Conservation (phyloP, 2,797 vertebrate species). For the Ispidina lecontei region DNA sequence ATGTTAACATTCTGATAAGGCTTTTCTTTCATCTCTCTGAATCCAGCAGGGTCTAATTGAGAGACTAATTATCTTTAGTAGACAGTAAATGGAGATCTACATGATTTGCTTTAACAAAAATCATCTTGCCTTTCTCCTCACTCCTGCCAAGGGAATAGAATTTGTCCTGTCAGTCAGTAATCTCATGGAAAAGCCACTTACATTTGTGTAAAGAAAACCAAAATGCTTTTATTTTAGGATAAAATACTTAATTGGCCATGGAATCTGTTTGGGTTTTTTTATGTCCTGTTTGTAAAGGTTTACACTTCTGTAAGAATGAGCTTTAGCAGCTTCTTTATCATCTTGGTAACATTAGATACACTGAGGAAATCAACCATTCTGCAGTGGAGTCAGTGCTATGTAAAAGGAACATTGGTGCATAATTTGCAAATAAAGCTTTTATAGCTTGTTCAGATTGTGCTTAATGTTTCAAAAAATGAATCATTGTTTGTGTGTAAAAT, state of each 20-base stretch:
- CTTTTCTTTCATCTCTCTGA: not conserved
- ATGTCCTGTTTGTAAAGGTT: not conserved
- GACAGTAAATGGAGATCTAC: not conserved
- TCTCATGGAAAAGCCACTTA: not conserved
- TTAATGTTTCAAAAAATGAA: slow-evolving; percentile 29
- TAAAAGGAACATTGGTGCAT: not conserved
- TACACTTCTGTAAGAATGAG: not conserved
- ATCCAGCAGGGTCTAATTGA: not conserved
- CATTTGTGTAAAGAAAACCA: not conserved
- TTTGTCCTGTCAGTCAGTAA: not conserved
- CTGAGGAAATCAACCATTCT: not conserved
- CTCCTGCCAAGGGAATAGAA: not conserved
- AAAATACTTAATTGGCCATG: not conserved
- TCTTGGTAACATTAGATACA: not conserved
- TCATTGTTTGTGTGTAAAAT: slow-evolving; percentile 2
- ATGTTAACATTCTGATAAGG: not conserved
- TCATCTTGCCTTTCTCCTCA: not conserved
- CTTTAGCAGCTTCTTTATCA: not conserved
- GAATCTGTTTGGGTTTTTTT: not conserved
- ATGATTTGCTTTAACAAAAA: not conserved
- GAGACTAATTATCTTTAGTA: not conserved
- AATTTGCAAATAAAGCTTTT: slow-evolving; percentile 43
- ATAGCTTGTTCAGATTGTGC: not conserved
- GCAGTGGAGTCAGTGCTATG: not conserved
- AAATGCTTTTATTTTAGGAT: not conserved